These are phyloP conservation scores for Sebastes taczanowskii DNA, from an alignment of 2,797 vertebrate species.

Conservation along the genomic window DNA sequence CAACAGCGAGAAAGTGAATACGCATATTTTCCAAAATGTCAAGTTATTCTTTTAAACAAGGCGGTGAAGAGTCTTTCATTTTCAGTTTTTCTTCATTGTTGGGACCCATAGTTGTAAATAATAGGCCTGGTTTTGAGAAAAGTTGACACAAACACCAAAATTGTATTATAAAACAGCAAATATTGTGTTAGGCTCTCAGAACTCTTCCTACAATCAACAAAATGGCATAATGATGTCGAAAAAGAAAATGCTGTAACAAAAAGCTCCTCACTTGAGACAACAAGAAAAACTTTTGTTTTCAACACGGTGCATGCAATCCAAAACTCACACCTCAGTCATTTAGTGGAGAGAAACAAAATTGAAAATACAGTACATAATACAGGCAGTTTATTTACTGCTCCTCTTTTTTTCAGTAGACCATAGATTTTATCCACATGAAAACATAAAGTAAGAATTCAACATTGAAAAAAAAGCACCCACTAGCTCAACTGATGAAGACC, in stretches of 20 bases:
- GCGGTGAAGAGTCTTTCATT: not conserved
- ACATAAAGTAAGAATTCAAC: too few species aligned
- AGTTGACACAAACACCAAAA: not conserved
- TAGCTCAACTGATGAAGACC: too few species aligned
- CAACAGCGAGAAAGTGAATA: not conserved
- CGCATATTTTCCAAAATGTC: not conserved
- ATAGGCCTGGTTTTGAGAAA: not conserved
- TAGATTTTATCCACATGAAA: too few species aligned
- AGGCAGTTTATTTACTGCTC: not conserved
- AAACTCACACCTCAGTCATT: not conserved
- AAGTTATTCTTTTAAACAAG: not conserved
- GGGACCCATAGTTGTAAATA: not conserved
- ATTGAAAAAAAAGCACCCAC: too few species aligned
- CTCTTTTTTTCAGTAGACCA: not conserved
- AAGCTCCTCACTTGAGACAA: not conserved
- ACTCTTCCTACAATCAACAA: not conserved
- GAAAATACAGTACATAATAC: not conserved
- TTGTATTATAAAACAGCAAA: not conserved
- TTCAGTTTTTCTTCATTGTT: not conserved
- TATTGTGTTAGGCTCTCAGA: not conserved
- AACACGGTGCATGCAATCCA: not conserved
- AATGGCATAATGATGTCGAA: not conserved
- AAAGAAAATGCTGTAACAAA: not conserved
- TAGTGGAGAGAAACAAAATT: not conserved
- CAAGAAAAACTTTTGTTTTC: not conserved